Evolutionary conservation across 2,888 invertebrate genomes (phyloP).

Genomic region (Pandemis heparana): DNA sequence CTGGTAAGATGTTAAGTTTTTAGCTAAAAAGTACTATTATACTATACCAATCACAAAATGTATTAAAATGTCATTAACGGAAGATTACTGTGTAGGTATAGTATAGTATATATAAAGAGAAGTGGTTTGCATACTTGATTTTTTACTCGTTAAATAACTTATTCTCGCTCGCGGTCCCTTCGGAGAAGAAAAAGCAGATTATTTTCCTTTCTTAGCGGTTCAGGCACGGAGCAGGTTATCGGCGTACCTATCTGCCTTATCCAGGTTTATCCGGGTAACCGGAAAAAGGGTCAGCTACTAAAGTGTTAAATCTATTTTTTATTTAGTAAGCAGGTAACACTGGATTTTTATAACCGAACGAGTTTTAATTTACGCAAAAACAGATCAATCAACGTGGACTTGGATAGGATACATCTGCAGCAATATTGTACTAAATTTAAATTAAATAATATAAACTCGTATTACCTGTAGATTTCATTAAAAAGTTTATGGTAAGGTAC

Average conservation of each 20-base stretch:
- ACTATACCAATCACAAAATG: not conserved
- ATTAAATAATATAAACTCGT: no score
- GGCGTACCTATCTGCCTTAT: slow-evolving; percentile 25
- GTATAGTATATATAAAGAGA: not conserved
- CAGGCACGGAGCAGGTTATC: slow-evolving; percentile 34
- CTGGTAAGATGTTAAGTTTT: not conserved
- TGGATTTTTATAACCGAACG: not conserved
- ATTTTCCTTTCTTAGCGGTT: slow-evolving; percentile 35
- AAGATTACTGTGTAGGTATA: not conserved
- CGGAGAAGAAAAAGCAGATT: slow-evolving; percentile 31
- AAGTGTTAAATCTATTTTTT: slow-evolving; percentile 33
- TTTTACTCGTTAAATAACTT: slow-evolving; percentile 18
- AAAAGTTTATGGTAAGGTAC: no score
- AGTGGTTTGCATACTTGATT: not conserved
- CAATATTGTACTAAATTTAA: not conserved
- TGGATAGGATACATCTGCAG: not conserved
- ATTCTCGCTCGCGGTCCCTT: slow-evolving; percentile 11
- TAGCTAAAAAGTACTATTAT: not conserved
- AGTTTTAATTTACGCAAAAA: not conserved
- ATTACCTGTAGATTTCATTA: no score
- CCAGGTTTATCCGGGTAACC: slow-evolving; percentile 39
- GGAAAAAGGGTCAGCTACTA: slow-evolving; percentile 31
- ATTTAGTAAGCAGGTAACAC: slow-evolving; percentile 19
- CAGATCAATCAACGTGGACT: not conserved
- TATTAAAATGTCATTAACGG: not conserved